Evolutionary conservation across 2,888 invertebrate species (phyloP).

Genomic region (Drosophila anomalipes): DNA sequence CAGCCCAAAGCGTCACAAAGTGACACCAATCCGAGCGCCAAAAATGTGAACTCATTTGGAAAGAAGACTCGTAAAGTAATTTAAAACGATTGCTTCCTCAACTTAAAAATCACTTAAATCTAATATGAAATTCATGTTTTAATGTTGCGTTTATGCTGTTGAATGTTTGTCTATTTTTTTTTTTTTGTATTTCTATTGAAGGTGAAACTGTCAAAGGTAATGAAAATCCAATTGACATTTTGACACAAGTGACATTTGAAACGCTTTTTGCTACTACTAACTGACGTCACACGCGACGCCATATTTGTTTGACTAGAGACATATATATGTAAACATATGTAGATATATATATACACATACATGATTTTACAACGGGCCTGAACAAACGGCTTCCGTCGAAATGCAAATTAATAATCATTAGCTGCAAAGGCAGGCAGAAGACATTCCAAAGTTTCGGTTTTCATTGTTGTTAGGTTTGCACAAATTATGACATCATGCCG

Average conservation of each 20-base stretch:
- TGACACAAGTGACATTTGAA: constrained; percentile 37
- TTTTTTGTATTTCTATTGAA: background rate
- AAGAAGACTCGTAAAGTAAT: background rate
- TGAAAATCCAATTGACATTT: constrained; percentile 40
- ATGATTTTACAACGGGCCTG: constrained; percentile 30
- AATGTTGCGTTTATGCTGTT: background rate
- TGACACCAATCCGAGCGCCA: constrained; percentile 1
- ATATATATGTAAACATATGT: background rate
- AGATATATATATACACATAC: background rate
- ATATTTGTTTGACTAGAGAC: constrained; percentile 15
- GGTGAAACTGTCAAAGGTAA: constrained; percentile 22
- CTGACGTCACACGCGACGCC: constrained; percentile 28
- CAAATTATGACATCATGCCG: constrained; percentile 70
- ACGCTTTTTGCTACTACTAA: background rate
- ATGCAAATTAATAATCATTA: constrained; percentile 64
- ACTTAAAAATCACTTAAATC: constrained; percentile 6
- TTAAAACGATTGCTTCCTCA: constrained; percentile 1
- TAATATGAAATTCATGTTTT: constrained; percentile 14
- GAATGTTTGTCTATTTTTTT: background rate
- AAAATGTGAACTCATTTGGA: constrained; percentile 5
- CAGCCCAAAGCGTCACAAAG: constrained; percentile 2
- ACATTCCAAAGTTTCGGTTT: constrained; percentile 47
- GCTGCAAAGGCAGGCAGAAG: constrained; percentile 40
- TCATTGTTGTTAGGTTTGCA: constrained; percentile 45
- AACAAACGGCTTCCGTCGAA: constrained; percentile 47